Evolutionary conservation across 2,113 vertebrate genomes (phyloP), one percentile per base, ranked within the genome.

Genomic region (Ctenomys sociabilis): DNA sequence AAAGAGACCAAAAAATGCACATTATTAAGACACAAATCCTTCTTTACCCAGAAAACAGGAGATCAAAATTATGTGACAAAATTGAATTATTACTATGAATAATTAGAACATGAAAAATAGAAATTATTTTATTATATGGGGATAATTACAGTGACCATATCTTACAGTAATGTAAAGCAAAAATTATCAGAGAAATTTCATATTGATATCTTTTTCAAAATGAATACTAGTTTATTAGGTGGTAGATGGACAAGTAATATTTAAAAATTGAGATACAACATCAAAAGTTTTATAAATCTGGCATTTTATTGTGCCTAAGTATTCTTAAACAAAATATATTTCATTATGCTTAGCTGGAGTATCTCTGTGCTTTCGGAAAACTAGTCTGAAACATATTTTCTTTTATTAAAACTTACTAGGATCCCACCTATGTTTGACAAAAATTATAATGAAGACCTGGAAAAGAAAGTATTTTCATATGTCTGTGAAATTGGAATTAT

Each of bases 151-250:
- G 7, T 73, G 57, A 80, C 78, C 13, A 75, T 88, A 72, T 59
- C 94, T 84, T 90, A 90, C 5, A 91, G 10, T n/a, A 81, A 88
- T 88, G 91, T 84, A 72, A 66, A 85, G 37, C 32, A 93, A 95
- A 73, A 64, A 21, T 35, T 91, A 21, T 80, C 37, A 3, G 13
- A 26, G 2, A 66, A 95, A 73, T n/a, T 88, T 8, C 32, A 84
- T 49, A 83, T 9, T 59, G 16, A 54, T 80, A 32, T 2, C 11
- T 3, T 92, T 63, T 95, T 95, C 21, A 93, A 92, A 88, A 64
- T 93, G 1, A 90, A 4, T 73, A 73, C 64, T 16, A 12, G 24
- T 78, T 92, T 43, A 80, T 92, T 80, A 32, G 26, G 85, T 45
- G 12, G 1, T 57, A 61, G 5, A 2, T 24, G 80, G 28, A 90